Evolutionary conservation across 2,797 vertebrate genomes (phyloP), one percentile per base, ranked within the genome.

Genomic region (Tangara arthus): DNA sequence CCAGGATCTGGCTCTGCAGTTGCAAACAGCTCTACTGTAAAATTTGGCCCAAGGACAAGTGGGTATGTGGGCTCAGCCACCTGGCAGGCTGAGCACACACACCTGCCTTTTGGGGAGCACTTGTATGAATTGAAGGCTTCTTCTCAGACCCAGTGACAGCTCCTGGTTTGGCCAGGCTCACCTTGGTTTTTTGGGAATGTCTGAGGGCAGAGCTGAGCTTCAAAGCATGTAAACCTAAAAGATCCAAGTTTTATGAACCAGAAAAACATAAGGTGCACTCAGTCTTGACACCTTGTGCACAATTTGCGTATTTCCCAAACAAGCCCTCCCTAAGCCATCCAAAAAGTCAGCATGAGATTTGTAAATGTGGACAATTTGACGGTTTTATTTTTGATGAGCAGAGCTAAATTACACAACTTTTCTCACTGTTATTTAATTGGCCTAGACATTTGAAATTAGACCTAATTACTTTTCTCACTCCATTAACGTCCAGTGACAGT

Each of bases 371-470:
- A 76, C 88, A 88, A 28, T n/a, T 77, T 87, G 57, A 46, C 44
- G 69, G 63, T 18, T 92, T 82, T 70, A 32, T 44, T 79, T 91
- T 52, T 88, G 88, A 90, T 76, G 82, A 95, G 70, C 23, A 63
- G 70, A 86, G 53, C 50, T 90, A 68, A 94, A 86, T 78, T 52
- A 69, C 55, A 61, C 77, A 81, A 55, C 59, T 89, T 85, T 90
- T 82, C 82, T 95, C 63, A 52, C 80, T 82, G 14, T n/a, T 76
- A 49, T 47, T 92, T 84, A 95, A 94, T 89, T 93, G 70, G 37
- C 55, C 65, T 63, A 72, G 66, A 83, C 80, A 66, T 73, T 78
- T 96, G 86, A 95, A 96, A 94, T 96, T 92, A 95, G 86, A 91
- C 82, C 85, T 95, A 95, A 95, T 95, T 88, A 90, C 85, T 94